Base-by-base conservation (phyloP, 2,888 invertebrate genomes). In the Heteromurus nitidus region DNA sequence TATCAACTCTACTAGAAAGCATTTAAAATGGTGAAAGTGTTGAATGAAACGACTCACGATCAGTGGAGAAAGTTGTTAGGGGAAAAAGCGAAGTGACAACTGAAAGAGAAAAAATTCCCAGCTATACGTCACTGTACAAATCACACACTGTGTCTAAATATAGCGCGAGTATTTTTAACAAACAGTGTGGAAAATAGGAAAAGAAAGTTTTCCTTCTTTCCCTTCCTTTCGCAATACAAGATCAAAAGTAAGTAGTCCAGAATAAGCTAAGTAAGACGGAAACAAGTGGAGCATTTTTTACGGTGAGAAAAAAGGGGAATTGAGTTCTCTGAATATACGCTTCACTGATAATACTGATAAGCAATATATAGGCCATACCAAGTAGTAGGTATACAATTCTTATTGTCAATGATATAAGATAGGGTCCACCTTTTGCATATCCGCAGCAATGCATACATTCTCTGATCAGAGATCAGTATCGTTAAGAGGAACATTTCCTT, bases 231-330 rank as follows among this genome's bases (percentile, higher is more conserved):
- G 67, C 58, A 58, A n/a, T n/a, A n/a, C n/a, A 44, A 65, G 68
- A 76, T 76, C 68, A 76, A 68, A 67, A 55, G 58, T 42, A 75
- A 75, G 75, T 75, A 64, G 62, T n/a, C 53, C 47, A 44, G 18
- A 70, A 70, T 55, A 70, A 55, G 69, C 55, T 31, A 36, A 50
- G 53, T n/a, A 47, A 36, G 53, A 24, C 28, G 28, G 50, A 53
- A 74, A 64, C 74, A 64, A 74, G 74, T 65, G 65, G 65, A 53
- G 65, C 74, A 65, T 26, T 65, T 74, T 50, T 72, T 72, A 72
- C 62, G 44, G 60, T 20, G 30, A 60, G 60, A 28, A 60, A n/a
- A n/a, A n/a, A 28, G n/a, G 42, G 53, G 13, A 13, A 42, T 44
- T 44, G 44, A n/a, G n/a, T n/a, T n/a, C n/a, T n/a, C n/a, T n/a